phyloP scores from a whole-genome alignment of 2,888 invertebrate species.

The Phortica okadai region DNA sequence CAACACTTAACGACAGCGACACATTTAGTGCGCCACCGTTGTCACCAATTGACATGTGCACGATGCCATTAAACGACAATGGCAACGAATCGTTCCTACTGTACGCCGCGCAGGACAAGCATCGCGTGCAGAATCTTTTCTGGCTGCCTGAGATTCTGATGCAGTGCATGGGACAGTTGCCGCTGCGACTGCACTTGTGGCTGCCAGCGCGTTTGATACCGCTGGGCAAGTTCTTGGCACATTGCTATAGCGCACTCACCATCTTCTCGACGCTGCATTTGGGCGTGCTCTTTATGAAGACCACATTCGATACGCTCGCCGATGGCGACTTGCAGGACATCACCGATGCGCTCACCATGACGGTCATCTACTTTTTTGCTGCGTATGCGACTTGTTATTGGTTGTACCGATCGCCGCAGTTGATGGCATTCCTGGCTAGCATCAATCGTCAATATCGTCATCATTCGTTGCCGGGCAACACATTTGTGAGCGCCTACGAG shows the following conservation, averaged over 20 bases:
- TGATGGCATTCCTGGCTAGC: slow-evolving; percentile 52
- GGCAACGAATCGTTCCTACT: slow-evolving; percentile 46
- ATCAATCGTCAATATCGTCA: slow-evolving; percentile 66
- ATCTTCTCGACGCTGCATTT: slow-evolving; percentile 55
- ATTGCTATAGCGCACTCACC: slow-evolving; percentile 49
- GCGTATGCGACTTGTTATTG: slow-evolving; percentile 63
- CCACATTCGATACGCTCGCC: slow-evolving; percentile 60
- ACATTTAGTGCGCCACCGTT: slow-evolving; percentile 37
- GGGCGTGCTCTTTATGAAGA: slow-evolving; percentile 61
- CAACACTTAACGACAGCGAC: slow-evolving; percentile 30
- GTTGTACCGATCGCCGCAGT: slow-evolving; percentile 49
- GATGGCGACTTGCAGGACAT: slow-evolving; percentile 63
- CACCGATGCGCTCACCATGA: slow-evolving; percentile 68
- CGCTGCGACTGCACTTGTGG: slow-evolving; percentile 47
- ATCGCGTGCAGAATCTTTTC: slow-evolving; percentile 55
- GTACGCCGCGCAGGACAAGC: slow-evolving; percentile 56
- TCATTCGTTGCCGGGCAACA: slow-evolving; percentile 70
- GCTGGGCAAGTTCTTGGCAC: slow-evolving; percentile 32
- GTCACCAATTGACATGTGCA: slow-evolving; percentile 47
- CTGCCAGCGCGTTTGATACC: slow-evolving; percentile 43
- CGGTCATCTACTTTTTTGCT: slow-evolving; percentile 69
- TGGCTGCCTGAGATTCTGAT: slow-evolving; percentile 52
- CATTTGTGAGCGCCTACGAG: slow-evolving; percentile 60
- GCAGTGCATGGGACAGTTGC: slow-evolving; percentile 56
- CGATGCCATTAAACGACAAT: slow-evolving; percentile 52